Evolutionary conservation across 1,140 invertebrate genomes (phyloP).

Genomic region (Glomeris maerens): DNA sequence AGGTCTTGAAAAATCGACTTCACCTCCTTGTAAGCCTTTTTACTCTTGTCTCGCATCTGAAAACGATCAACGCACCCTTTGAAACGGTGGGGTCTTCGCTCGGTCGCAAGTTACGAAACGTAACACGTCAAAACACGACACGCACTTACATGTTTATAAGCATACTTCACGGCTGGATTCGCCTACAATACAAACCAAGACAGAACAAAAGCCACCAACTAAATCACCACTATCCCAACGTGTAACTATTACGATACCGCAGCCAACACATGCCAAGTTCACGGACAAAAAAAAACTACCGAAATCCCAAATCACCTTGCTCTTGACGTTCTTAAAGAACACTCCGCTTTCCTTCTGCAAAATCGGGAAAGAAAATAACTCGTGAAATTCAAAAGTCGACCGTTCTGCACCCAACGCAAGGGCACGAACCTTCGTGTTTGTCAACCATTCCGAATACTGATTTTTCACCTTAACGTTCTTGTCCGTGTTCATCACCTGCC

Average conservation of each 20-base stretch:
- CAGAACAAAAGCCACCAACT: not conserved
- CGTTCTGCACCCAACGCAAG: not conserved
- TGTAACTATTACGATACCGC: constrained; percentile 21
- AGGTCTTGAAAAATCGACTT: constrained; percentile 44
- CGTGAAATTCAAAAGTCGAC: not conserved
- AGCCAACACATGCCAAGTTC: constrained; percentile 13
- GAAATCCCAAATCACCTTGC: constrained; percentile 38
- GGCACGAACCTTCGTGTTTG: constrained; percentile 37
- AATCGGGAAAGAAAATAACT: constrained; percentile 6
- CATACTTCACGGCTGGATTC: constrained; percentile 64
- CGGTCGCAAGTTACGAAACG: too few relatives aligned
- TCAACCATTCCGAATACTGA: constrained; percentile 59
- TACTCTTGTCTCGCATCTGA: constrained; percentile 59
- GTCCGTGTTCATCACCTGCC: constrained; percentile 71
- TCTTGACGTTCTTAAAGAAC: constrained; percentile 59
- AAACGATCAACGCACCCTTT: constrained; percentile 1
- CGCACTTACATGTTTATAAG: constrained; percentile 66
- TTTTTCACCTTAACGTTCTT: constrained; percentile 61
- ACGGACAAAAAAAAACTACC: constrained; percentile 1
- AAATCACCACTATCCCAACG: too few relatives aligned
- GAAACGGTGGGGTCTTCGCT: not conserved
- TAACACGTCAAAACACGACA: too few relatives aligned
- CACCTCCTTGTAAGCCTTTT: constrained; percentile 57
- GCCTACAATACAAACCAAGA: constrained; percentile 41
- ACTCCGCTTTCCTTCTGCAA: constrained; percentile 43